phyloP scores from a whole-genome alignment of 2,888 invertebrate species.

The Bombylius discolor region DNA sequence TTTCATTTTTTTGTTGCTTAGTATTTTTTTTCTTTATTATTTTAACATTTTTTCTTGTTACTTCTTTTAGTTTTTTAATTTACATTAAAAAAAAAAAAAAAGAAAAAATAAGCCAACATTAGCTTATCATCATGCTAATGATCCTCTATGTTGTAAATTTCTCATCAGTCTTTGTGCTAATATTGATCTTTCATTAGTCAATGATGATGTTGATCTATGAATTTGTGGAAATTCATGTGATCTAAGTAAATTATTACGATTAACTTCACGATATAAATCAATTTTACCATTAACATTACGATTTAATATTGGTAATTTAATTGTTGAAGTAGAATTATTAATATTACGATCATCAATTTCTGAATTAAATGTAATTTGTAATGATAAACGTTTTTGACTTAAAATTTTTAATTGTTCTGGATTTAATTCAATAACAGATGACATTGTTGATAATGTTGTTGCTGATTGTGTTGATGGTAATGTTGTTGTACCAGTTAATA shows the following conservation, averaged over 20 bases:
- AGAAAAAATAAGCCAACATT: no score
- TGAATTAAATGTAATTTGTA: slow-evolving; percentile 33
- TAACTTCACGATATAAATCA: slow-evolving; percentile 21
- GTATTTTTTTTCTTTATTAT: no score
- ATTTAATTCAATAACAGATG: slow-evolving; percentile 28
- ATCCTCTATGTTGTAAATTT: slow-evolving; percentile 3
- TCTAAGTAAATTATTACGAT: slow-evolving; percentile 29
- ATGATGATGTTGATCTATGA: slow-evolving; percentile 9
- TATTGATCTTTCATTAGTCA: background rate
- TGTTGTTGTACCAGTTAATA: background rate
- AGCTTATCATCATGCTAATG: background rate
- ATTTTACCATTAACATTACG: slow-evolving; percentile 11
- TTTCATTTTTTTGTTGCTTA: no score
- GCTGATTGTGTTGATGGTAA: background rate
- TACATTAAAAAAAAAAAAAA: no score
- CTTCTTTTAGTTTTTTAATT: no score
- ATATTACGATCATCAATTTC: background rate
- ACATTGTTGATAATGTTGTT: background rate
- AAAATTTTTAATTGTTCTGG: slow-evolving; percentile 32
- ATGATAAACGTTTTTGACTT: slow-evolving; percentile 32
- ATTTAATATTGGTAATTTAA: background rate
- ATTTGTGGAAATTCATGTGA: slow-evolving; percentile 19
- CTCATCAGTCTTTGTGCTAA: background rate
- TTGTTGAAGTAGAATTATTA: background rate
- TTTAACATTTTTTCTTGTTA: no score